Evolutionary conservation across 2,888 invertebrate genomes (phyloP).

Genomic region (Netelia virgata): DNA sequence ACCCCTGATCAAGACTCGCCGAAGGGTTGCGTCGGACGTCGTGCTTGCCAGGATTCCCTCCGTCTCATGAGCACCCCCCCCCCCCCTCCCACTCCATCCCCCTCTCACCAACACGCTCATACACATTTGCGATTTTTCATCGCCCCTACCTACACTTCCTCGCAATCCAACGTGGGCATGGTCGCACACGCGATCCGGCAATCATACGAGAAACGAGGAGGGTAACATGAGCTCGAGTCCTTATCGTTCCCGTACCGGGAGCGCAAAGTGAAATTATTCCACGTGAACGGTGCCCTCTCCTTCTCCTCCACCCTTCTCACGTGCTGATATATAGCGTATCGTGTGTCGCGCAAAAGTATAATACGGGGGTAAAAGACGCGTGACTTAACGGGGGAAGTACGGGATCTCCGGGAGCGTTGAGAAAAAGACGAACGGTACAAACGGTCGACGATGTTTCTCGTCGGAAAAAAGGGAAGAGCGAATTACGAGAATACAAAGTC

Average conservation of each 20-base stretch:
- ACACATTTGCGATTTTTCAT: background rate
- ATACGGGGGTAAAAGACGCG: slow-evolving; percentile 27
- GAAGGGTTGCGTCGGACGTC: no score
- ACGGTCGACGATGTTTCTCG: background rate
- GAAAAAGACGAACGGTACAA: background rate
- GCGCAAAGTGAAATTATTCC: slow-evolving; percentile 84
- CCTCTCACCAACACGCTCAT: background rate
- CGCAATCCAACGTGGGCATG: slow-evolving; percentile 7
- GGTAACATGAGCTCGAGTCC: slow-evolving; percentile 80
- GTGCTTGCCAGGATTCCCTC: no score
- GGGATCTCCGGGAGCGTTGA: background rate
- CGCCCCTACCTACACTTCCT: background rate
- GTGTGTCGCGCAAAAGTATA: slow-evolving; percentile 7
- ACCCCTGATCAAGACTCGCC: background rate
- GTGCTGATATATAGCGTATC: slow-evolving; percentile 72
- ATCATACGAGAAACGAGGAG: slow-evolving; percentile 76
- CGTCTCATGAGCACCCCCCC: background rate
- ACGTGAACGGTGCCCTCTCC: slow-evolving; percentile 75
- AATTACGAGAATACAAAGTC: no score
- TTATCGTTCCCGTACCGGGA: slow-evolving; percentile 74
- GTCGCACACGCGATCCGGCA: slow-evolving; percentile 81
- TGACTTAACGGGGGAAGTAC: slow-evolving; percentile 26
- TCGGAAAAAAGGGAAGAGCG: slow-evolving; percentile 1
- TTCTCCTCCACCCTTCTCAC: slow-evolving; percentile 11
- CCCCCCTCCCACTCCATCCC: background rate